Percentiles rank a stretch among this genome's conserved stretches.
Conservation (phyloP, 2,113 vertebrate species). For the Pteruthius melanotis region DNA sequence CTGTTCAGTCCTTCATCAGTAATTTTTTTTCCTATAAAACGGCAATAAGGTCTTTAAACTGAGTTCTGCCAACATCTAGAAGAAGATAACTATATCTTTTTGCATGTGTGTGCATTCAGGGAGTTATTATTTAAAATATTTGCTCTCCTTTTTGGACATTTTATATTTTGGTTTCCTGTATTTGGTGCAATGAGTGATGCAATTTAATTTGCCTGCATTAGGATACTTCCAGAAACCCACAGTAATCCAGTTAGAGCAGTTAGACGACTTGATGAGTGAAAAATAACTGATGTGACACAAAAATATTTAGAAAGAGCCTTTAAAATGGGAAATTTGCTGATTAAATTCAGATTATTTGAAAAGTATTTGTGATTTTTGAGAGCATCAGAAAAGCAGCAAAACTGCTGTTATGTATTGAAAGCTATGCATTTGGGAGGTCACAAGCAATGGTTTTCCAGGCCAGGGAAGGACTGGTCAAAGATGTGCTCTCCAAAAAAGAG, state of each 20-base stretch:
- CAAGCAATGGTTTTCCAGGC: neutral
- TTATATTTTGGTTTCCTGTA: neutral
- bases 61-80: neutral
- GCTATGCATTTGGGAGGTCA: neutral
- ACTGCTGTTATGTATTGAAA: neutral
- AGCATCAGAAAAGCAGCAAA: neutral
- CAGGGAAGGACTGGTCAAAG: neutral
- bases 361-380: neutral
- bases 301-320: neutral
- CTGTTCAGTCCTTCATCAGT: conserved; percentile 5
- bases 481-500: neutral
- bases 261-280: neutral
- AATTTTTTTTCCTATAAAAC: neutral
- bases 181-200: neutral
- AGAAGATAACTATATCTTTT: rapidly evolving
- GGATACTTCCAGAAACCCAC: neutral
- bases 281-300: neutral
- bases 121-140: neutral
- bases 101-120: neutral
- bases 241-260: neutral
- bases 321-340: neutral
- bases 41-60: neutral
- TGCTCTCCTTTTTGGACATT: neutral
- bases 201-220: neutral
- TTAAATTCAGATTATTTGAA: neutral